Base-by-base conservation (phyloP, 2,888 invertebrate genomes). In the Plagiodera versicolora region DNA sequence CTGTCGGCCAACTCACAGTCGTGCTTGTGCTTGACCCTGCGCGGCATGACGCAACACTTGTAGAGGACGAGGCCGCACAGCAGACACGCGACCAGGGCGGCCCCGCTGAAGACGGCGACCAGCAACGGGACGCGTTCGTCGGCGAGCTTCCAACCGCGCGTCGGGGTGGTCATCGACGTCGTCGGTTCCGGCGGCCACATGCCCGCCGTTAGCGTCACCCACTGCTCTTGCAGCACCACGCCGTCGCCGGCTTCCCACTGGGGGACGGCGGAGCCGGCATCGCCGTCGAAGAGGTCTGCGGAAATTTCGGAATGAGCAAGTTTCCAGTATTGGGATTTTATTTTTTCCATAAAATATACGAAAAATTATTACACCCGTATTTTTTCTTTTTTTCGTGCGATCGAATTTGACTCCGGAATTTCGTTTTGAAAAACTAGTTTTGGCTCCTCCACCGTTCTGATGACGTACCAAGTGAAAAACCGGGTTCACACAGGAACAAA, bases 41-140 rank as follows among this genome's bases (percentile, higher is more conserved):
- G 85, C 72, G 87, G 87, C 85, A 87, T 86, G 76, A 87, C 84
- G 82, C 87, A 87, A 79, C 87, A 88, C 79, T 86, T 85, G 81
- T 87, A 88, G 73, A 87, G 82, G 74, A 88, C 81, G 76, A 86
- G 81, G 69, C 87, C 84, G 76, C 87, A 83, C 77, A 87, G 82
- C 72, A 86, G 79, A 73, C 87, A 86, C 72, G 87, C 85, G 72
- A 87, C 85, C 72, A 87, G 82, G 65, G 87, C 87, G 63, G 87
- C 87, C 18, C 82, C 82, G 70, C 81, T 81, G 68, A 82, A 82
- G 35, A 82, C 79, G 60, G 81, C 82, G 44, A 81, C 81, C 67
- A 83, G 71, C 56, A 82, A 69, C 47, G 83, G 82, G 67, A 82
- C 73, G 67, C 82, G 79, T 63, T 82, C 81, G 63, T 79, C 75